These are phyloP conservation scores for Steinernema carpocapsae DNA, from an alignment of 2,888 invertebrate species.

Conservation along the genomic window DNA sequence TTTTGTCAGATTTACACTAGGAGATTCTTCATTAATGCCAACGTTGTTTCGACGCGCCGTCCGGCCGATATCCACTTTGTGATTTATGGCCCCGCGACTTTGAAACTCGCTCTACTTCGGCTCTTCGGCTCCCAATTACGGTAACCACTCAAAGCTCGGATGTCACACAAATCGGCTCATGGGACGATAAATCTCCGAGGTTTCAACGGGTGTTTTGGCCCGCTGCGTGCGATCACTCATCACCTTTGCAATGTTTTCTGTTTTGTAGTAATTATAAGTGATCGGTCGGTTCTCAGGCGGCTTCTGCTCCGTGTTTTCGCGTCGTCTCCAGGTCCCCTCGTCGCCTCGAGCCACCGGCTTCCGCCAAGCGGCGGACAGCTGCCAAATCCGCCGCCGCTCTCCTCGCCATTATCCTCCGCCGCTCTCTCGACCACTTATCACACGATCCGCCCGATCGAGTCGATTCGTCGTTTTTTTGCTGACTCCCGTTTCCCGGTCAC, in stretches of 20 bases:
- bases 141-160: too few species aligned
- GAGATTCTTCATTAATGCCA: too few species aligned
- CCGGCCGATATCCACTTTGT: too few species aligned
- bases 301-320: conserved; percentile 14
- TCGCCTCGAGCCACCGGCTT: background rate
- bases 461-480: conserved; percentile 15
- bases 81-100: too few species aligned
- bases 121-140: too few species aligned
- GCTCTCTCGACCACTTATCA: conserved; percentile 34
- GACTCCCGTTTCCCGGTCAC: conserved; percentile 23
- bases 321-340: background rate
- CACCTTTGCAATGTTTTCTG: conserved; percentile 5
- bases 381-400: conserved; percentile 25
- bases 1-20: too few species aligned
- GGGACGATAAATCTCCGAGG: too few species aligned
- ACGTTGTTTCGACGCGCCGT: too few species aligned
- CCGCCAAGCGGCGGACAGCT: conserved; percentile 23
- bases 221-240: too few species aligned
- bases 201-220: too few species aligned
- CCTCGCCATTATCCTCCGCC: conserved; percentile 6
- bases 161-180: too few species aligned
- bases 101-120: too few species aligned
- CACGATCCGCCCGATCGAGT: conserved; percentile 29
- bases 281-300: background rate
- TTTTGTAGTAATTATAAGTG: conserved; percentile 25